phyloP scores from a whole-genome alignment of 1,140 invertebrate species.

The Lithobius niger region DNA sequence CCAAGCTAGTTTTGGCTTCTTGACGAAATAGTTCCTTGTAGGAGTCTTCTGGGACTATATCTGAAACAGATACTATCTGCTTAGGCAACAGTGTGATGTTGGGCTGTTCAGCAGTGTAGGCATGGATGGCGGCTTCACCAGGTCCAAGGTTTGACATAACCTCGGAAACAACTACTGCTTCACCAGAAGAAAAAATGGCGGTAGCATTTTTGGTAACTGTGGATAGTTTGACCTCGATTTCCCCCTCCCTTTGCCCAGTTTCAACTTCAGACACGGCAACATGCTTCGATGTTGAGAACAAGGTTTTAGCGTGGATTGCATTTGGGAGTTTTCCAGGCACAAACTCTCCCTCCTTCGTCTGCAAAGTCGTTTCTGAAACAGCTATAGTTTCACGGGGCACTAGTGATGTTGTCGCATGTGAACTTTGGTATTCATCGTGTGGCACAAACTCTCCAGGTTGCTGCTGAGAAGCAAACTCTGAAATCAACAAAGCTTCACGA shows the following conservation, averaged over 20 bases:
- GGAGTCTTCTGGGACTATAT: constrained; percentile 13
- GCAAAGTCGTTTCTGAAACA: constrained; percentile 10
- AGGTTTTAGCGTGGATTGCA: neutral
- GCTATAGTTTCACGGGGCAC: constrained; percentile 8
- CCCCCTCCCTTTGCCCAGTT: neutral
- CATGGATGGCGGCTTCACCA: neutral
- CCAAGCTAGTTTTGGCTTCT: constrained; percentile 11
- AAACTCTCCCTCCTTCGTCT: constrained; percentile 13
- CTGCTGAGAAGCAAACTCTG: constrained; percentile 16
- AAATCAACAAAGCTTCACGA: constrained; percentile 17
- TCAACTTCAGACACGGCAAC: neutral
- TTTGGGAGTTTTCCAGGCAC: constrained; percentile 7
- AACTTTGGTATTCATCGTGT: constrained; percentile 12
- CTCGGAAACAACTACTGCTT: neutral
- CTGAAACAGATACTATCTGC: constrained; percentile 13
- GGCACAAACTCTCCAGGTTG: constrained; percentile 39
- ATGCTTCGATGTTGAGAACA: neutral
- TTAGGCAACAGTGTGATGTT: constrained; percentile 2
- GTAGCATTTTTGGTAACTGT: neutral
- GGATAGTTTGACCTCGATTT: neutral
- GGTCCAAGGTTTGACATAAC: neutral
- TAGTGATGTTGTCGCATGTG: constrained; percentile 11
- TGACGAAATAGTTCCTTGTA: constrained; percentile 6
- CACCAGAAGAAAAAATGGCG: neutral
- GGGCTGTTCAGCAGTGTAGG: constrained; percentile 6